Evolutionary conservation across 2,888 invertebrate species (phyloP), one percentile per base, ranked within the genome.

Genomic region (Rhingia campestris): DNA sequence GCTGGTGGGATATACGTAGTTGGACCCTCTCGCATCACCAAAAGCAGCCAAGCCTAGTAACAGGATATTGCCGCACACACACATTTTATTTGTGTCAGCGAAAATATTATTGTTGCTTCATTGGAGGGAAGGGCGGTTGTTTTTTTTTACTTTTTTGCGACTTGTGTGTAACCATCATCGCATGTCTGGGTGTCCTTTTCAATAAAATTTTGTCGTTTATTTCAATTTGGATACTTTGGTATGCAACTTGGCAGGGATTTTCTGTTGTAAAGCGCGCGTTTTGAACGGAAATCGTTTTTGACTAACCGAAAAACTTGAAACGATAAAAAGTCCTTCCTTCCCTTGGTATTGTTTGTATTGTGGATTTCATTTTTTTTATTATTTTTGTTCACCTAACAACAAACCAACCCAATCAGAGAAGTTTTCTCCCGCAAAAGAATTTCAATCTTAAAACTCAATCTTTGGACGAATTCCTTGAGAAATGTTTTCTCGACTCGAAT

Each of bases 61-160:
- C 69, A 64, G 76, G 76, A 76, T 76, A 81, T 66, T 66, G 37
- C 59, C 66, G 39, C 35, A 47, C 49, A 58, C 69, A 33, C 43
- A 33, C 63, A 70, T 80, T 81, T 70, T 81, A 76, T 81, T 64
- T 75, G 64, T 70, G 76, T 76, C 81, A 81, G 76, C 70, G 41
- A 64, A 70, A 75, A 63, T 81, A 75, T 81, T 81, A 75, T 70
- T 75, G 63, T 53, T 66, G 14, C 73, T 59, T 64, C 9, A 51
- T 43, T 67, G 41, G 5, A 14, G 32, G 64, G 33, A n/a, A 33
- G 37, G 51, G 30, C n/a, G 35, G n/a, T 10, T 7, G 10, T 37
- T 12, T 22, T 56, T 22, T 14, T 35, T 54, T 6, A 4, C 2
- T 22, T 9, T 12, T 58, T 43, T 12, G 2, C n/a, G 41, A 30